Conservation (phyloP, 2,113 vertebrate genomes). For the Scomber japonicus region DNA sequence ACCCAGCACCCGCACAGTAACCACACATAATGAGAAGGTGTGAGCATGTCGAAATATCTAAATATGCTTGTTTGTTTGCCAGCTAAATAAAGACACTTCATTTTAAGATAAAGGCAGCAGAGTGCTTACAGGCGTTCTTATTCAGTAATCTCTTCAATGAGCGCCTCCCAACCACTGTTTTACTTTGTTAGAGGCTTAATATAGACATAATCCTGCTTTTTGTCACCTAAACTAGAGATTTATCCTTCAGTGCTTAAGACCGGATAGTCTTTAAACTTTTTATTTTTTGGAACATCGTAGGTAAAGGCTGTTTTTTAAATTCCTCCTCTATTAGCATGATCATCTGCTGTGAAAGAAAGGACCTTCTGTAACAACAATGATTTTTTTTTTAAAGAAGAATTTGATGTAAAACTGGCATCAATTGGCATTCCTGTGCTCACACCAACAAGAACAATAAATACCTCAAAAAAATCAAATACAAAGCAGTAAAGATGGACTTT, state of each 20-base stretch:
- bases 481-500: background rate
- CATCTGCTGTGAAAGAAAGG: background rate
- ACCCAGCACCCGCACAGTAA: slow-evolving; percentile 18
- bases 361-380: background rate
- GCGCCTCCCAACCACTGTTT: slow-evolving; percentile 71
- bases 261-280: slow-evolving; percentile 26
- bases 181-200: slow-evolving; percentile 67
- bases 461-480: slow-evolving; percentile 6
- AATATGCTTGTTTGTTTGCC: slow-evolving; percentile 44
- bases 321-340: background rate
- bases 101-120: slow-evolving; percentile 55
- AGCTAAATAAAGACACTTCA: slow-evolving; percentile 64
- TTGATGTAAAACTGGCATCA: background rate
- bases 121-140: slow-evolving; percentile 48
- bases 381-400: background rate
- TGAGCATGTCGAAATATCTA: slow-evolving; percentile 35
- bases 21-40: slow-evolving; percentile 12
- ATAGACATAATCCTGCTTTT: slow-evolving; percentile 74
- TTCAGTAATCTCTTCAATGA: slow-evolving; percentile 68
- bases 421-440: background rate
- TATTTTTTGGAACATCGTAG: background rate
- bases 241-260: slow-evolving; percentile 21
- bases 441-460: slow-evolving; percentile 11
- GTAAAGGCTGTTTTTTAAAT: background rate
- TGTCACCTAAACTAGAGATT: slow-evolving; percentile 59